Evolutionary conservation across 2,888 invertebrate genomes (phyloP), one percentile per base, ranked within the genome.

Genomic region (Cataglyphis rosenhaueri): DNA sequence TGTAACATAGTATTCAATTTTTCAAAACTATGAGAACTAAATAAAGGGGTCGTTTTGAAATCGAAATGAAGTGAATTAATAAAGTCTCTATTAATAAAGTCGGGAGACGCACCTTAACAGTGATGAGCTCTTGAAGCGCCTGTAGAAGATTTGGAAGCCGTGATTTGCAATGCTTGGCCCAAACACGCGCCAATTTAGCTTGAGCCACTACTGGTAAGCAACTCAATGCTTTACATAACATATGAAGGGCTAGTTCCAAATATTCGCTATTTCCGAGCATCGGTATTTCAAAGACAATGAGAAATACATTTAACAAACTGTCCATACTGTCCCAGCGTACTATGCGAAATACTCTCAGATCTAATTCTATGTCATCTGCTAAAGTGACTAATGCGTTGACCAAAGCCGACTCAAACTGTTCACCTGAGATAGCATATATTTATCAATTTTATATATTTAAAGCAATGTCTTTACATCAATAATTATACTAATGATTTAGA

Each of bases 121-220:
- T 98, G 87, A 99, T 97, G 64, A 98, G 95, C 93, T 98, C 98
- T 92, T 99, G 99, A 25, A 98, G 95, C 35, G 97, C 96, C 92
- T 97, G 97, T 83, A 98, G 93, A 71, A 98, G 96, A 88, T 96
- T 96, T 35, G 96, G 96, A 65, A 98, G 95, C 82, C 95, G 95
- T 18, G 93, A 89, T 87, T 96, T 96, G 91, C 96, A 96, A 89
- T 97, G 96, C 59, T 95, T 95, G 0, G 98, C 96, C 98, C 98
- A 98, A 18, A 97, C 96, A 0, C 96, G 95, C 0, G 98, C 98
- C 75, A 99, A 94, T 92, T 96, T 96, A 1, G 97, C 98, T 95
- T 98, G 98, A 25, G 96, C 97, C 92, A 94, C 88, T 66, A 97
- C 94, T 0, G 98, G 96, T 87, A 98, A 95, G 93, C 96, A 96